Conservation (phyloP, 2,888 invertebrate species). For the Drosophila diplacantha region DNA sequence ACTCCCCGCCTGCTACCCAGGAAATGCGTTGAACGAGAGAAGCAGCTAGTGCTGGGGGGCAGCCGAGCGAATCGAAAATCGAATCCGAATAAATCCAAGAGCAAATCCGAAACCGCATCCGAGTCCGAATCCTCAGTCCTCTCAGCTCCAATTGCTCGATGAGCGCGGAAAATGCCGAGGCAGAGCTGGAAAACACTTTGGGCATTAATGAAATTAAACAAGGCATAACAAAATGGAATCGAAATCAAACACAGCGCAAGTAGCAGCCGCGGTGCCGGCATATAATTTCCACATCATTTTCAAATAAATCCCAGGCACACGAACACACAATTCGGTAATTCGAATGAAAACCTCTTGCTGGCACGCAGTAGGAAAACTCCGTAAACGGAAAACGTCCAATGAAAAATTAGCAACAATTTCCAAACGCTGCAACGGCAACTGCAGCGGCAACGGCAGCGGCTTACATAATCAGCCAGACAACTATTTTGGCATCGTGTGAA, state of each 20-base stretch:
- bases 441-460: conserved; percentile 24
- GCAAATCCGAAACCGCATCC: conserved; percentile 3
- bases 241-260: conserved; percentile 32
- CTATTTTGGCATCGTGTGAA: conserved; percentile 47
- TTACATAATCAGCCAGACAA: conserved; percentile 40
- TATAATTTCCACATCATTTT: conserved; percentile 53
- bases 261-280: background rate
- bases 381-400: conserved; percentile 50
- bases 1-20: conserved; percentile 4
- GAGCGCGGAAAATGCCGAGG: conserved; percentile 4
- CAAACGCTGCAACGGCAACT: conserved; percentile 30
- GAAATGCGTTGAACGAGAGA: conserved; percentile 27
- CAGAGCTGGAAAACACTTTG: conserved; percentile 2
- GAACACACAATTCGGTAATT: conserved; percentile 60
- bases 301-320: conserved; percentile 44
- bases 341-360: conserved; percentile 38
- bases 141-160: conserved; percentile 33
- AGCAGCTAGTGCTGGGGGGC: conserved; percentile 4
- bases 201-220: conserved; percentile 43
- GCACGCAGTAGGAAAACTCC: conserved; percentile 38
- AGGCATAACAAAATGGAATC: conserved; percentile 41
- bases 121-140: conserved; percentile 2
- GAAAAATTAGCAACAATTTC: conserved; percentile 50
- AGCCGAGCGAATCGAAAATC: conserved; percentile 17
- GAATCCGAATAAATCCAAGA: background rate